Conservation (phyloP, 2,888 invertebrate genomes). For the Tipula helvola region DNA sequence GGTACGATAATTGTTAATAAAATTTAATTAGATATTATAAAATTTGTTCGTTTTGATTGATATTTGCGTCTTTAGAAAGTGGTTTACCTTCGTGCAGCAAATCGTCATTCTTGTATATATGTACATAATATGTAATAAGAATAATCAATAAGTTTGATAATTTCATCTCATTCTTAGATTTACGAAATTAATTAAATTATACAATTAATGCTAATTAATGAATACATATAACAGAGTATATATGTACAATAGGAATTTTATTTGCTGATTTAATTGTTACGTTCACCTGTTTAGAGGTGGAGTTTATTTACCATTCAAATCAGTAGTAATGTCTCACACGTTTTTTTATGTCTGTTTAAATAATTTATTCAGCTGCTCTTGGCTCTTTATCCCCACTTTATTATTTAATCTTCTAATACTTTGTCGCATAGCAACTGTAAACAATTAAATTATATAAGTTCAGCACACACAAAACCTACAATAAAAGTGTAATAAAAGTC, state of each 20-base stretch:
- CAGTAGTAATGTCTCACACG: not conserved
- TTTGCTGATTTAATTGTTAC: no score
- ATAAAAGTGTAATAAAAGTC: not conserved
- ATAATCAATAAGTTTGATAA: no score
- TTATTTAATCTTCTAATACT: not conserved
- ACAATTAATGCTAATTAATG: no score
- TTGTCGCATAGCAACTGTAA: not conserved
- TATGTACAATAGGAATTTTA: no score
- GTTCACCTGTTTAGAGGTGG: not conserved
- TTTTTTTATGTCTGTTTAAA: not conserved
- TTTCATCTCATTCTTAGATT: no score
- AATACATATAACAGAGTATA: no score
- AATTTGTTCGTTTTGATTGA: not conserved
- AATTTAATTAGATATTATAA: not conserved
- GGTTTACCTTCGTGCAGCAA: not conserved
- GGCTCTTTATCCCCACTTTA: not conserved
- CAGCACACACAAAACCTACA: no score
- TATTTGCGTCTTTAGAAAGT: not conserved
- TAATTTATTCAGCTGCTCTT: not conserved
- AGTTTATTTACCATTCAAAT: not conserved
- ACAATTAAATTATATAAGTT: not conserved
- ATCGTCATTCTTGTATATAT: no score
- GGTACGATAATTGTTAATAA: not conserved
- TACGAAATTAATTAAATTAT: no score
- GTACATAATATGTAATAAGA: no score